Evolutionary conservation across 1,140 invertebrate species (phyloP).

Genomic region (Phortica variegata): DNA sequence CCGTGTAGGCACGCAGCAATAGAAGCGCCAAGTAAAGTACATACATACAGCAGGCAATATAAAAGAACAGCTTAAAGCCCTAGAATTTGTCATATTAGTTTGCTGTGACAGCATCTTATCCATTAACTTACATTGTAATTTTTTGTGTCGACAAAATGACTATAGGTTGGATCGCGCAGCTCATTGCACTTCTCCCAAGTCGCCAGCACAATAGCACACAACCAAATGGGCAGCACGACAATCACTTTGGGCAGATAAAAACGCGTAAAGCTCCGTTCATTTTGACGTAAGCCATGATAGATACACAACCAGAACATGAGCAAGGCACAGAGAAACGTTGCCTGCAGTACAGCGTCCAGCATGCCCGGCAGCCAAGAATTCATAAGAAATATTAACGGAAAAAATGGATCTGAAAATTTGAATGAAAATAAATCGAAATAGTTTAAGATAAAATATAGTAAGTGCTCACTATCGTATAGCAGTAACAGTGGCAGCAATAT

Average conservation of each 20-base stretch:
- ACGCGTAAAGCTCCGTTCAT: conserved; percentile 77
- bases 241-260: conserved; percentile 93
- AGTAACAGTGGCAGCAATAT: conserved; percentile 85
- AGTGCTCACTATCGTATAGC: conserved; percentile 83
- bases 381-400: conserved; percentile 85
- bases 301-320: conserved; percentile 85
- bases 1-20: conserved; percentile 87
- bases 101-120: no score
- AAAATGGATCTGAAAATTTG: conserved; percentile 79
- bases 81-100: conserved; percentile 7
- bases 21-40: conserved; percentile 82
- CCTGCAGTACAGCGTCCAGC: conserved; percentile 86
- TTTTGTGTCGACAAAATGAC: conserved; percentile 82
- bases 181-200: conserved; percentile 90
- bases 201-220: conserved; percentile 79
- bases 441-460: conserved; percentile 10
- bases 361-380: conserved; percentile 89
- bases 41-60: conserved; percentile 80
- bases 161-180: conserved; percentile 88
- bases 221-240: conserved; percentile 84
- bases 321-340: conserved; percentile 82
- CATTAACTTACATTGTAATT: conserved; percentile 78
- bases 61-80: conserved; percentile 87
- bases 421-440: not conserved
- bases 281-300: conserved; percentile 94